Base-by-base conservation (phyloP, 2,113 vertebrate species). In the Rhabdomys dilectus region DNA sequence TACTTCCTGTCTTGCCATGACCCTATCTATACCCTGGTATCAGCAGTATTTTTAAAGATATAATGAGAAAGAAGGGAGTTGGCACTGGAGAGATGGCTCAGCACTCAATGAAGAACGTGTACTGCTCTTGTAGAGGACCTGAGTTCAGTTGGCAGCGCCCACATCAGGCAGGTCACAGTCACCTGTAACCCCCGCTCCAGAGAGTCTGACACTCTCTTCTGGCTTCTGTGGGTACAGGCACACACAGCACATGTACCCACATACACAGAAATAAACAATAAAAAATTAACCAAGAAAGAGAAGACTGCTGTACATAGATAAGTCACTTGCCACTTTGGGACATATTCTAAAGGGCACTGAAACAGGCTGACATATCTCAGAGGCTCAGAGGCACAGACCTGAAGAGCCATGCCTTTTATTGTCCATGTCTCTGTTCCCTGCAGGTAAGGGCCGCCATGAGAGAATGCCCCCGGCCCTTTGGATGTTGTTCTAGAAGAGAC, bases 41-140 rank as follows among this genome's bases (percentile, higher is more conserved):
- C 1, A 2, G 19, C 0, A 0, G 66, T 16, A 10, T 15, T 34
- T 9, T 9, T 24, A 21, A 42, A 76, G 42, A 7, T n/a, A 10
- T 8, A 2, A 2, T 21, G 1, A 5, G n/a, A 9, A 15, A 29
- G 22, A 19, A 4, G 78, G 34, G 39, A 36, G 48, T 13, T 2
- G 5, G 48, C 0, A 0, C 31, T 12, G 81, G 24, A 29, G n/a
- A 56, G 17, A 21, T 56, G 31, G 34, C 9, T 80, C 51, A 22
- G 77, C 77, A 56, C 51, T 80, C 34, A 56, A 56, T 56, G 13
- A 56, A 56, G 53, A 84, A 13, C 7, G 16, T 8, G 56, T 3
- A 42, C 56, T 42, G n/a, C 72, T 42, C 72, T 42, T 9, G 24
- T 13, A 62, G 56, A 42, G 13, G 56, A 19, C 58, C 81, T 42